These are phyloP conservation scores for Plagodis dolabraria DNA, from an alignment of 2,888 invertebrate genomes.

Conservation along the genomic window DNA sequence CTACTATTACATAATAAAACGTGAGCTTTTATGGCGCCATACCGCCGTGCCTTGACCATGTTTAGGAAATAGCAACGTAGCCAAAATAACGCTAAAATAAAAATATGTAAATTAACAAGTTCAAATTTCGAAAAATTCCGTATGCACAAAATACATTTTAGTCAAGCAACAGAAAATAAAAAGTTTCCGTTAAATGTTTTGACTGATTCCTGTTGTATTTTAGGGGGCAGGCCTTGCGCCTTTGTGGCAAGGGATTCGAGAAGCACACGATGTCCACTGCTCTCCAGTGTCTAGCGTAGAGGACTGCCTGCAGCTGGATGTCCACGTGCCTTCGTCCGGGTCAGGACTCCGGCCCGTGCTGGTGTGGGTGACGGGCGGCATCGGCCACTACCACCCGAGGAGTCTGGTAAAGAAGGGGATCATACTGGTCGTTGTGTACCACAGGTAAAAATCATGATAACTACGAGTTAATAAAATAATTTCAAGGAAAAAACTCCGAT, in stretches of 20 bases:
- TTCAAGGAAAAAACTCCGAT: neutral
- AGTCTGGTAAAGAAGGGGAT: slow-evolving; percentile 61
- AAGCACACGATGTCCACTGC: slow-evolving; percentile 55
- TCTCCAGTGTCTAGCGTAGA: slow-evolving; percentile 64
- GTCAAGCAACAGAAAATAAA: no score
- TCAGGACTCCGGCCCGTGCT: slow-evolving; percentile 61
- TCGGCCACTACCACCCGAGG: slow-evolving; percentile 57
- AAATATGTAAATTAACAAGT: no score
- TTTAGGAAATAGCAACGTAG: no score
- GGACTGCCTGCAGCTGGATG: slow-evolving; percentile 88
- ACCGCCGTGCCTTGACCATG: no score
- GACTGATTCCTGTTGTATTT: neutral
- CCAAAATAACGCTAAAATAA: no score
- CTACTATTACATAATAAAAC: no score
- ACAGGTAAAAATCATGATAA: slow-evolving; percentile 54
- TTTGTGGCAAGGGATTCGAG: slow-evolving; percentile 60
- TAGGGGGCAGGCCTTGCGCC: slow-evolving; percentile 70
- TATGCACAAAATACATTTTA: no score
- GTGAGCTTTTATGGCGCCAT: no score
- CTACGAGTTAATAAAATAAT: neutral
- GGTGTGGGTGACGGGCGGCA: slow-evolving; percentile 67
- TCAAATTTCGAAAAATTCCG: no score
- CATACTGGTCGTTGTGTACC: slow-evolving; percentile 65
- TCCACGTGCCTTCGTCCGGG: slow-evolving; percentile 82
- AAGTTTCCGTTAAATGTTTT: no score